phyloP scores from a whole-genome alignment of 2,888 invertebrate genomes.

The Teleogryllus oceanicus region DNA sequence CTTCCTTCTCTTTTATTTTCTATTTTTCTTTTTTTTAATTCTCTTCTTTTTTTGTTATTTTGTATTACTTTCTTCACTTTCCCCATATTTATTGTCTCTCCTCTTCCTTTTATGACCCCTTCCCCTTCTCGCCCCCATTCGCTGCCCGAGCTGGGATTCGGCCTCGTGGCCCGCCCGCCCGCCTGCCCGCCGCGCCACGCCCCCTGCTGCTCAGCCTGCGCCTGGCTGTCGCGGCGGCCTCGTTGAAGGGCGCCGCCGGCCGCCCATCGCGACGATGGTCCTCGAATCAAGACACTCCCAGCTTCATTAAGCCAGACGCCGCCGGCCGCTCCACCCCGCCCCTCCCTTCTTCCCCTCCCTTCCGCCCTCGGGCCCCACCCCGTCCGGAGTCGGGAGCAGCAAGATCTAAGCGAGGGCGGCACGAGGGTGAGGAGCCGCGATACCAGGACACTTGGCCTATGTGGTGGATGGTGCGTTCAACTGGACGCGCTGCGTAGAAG shows the following conservation, averaged over 20 bases:
- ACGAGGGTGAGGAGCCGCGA: no score
- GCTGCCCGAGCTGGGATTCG: background rate
- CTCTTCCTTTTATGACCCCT: background rate
- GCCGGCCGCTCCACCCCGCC: background rate
- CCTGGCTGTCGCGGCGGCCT: background rate
- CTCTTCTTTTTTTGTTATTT: no score
- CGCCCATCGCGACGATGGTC: constrained; percentile 3
- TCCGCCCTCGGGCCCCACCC: no score
- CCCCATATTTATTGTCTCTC: background rate
- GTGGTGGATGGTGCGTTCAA: no score
- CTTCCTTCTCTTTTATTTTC: no score
- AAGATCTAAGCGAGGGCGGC: no score
- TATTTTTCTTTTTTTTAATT: no score
- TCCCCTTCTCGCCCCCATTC: background rate
- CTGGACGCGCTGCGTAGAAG: no score
- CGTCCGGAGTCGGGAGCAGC: no score
- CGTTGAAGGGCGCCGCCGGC: background rate
- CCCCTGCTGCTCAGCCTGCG: background rate
- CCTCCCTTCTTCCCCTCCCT: no score
- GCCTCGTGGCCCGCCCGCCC: background rate
- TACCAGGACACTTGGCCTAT: no score
- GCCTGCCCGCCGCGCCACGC: background rate
- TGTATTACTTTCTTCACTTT: no score
- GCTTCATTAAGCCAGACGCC: background rate
- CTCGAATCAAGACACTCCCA: background rate